A percentile compares a stretch with the other conserved stretches of the same genome.
These are phyloP conservation scores for Tetramorium simillimum DNA, from an alignment of 1,140 invertebrate species.

Conservation along the genomic window DNA sequence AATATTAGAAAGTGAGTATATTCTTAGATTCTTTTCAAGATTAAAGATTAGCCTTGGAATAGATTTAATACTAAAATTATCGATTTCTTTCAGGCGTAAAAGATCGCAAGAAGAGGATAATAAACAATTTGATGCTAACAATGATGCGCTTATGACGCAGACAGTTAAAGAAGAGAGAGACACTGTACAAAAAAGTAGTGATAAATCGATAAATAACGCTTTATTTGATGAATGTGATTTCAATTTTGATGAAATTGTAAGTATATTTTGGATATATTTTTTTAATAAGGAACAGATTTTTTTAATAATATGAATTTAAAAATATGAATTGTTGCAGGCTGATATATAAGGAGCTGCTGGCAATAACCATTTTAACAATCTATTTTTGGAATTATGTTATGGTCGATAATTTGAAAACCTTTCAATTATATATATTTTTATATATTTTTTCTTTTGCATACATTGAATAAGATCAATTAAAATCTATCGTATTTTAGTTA, in stretches of 20 bases:
- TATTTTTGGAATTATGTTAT: neutral
- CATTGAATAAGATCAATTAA: neutral
- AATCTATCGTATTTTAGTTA: neutral
- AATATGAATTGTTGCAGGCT: slow-evolving; percentile 34
- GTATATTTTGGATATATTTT: neutral
- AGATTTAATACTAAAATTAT: neutral
- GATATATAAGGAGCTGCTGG: neutral
- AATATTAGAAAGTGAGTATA: slow-evolving; percentile 2
- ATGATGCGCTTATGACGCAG: neutral
- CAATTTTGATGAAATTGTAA: slow-evolving; percentile 55
- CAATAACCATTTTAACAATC: neutral
- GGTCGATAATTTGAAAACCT: neutral
- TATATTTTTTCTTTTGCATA: neutral
- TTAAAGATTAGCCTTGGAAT: neutral
- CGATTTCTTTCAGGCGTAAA: slow-evolving; percentile 14
- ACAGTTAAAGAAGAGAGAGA: slow-evolving; percentile 15
- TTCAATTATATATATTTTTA: slow-evolving; percentile 6
- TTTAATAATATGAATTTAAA: no score
- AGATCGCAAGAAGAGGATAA: neutral
- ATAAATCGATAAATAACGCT: neutral
- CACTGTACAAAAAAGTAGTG: neutral
- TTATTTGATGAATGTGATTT: neutral
- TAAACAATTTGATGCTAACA: neutral
- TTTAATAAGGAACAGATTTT: neutral
- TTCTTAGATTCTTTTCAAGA: neutral